phyloP scores from a whole-genome alignment of 2,113 vertebrate genomes.

The Phyllostomus hastatus region DNA sequence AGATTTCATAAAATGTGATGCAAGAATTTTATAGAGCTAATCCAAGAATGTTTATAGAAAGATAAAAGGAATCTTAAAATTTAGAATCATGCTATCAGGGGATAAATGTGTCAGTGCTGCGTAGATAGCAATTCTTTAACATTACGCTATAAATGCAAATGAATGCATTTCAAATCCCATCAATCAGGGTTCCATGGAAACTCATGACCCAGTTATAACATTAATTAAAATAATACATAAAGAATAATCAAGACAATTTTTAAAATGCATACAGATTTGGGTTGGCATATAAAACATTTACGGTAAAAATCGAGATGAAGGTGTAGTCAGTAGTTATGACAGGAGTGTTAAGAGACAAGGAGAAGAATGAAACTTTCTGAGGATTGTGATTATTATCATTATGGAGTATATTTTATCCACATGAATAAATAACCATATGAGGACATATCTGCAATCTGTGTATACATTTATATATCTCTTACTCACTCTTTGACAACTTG shows the following conservation, averaged over 20 bases:
- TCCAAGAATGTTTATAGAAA: not conserved
- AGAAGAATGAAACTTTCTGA: not conserved
- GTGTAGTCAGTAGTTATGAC: not conserved
- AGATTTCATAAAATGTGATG: not conserved
- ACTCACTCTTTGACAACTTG: not conserved
- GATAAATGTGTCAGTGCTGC: not conserved
- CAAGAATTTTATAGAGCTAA: not conserved
- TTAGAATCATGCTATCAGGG: not conserved
- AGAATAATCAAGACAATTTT: not conserved
- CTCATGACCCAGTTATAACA: not conserved
- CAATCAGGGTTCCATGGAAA: not conserved
- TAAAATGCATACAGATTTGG: not conserved
- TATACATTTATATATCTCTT: not conserved
- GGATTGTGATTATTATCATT: not conserved
- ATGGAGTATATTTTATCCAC: not conserved
- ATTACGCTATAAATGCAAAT: not conserved
- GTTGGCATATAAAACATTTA: not conserved
- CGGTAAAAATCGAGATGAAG: not conserved
- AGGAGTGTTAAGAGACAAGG: not conserved
- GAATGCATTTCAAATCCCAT: not conserved
- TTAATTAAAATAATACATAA: not conserved
- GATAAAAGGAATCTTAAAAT: not conserved
- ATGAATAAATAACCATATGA: not conserved
- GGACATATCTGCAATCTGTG: not conserved
- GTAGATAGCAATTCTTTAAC: not conserved